These are phyloP conservation scores for Dasyurus viverrinus DNA, from an alignment of 2,113 vertebrate genomes.

Conservation along the genomic window DNA sequence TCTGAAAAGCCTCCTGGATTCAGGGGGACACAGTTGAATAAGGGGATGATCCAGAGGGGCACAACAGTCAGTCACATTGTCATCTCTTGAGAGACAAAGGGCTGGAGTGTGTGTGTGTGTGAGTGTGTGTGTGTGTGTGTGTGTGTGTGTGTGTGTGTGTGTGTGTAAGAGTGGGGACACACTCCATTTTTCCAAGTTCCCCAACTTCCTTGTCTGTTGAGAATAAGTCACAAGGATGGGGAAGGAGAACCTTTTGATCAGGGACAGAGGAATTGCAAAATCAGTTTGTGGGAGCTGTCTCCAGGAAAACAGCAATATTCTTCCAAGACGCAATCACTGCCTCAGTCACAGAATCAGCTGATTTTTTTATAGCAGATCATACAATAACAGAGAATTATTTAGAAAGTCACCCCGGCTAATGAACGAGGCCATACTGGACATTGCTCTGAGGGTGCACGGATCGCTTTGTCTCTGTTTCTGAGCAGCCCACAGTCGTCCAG, in stretches of 20 bases:
- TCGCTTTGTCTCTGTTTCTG: slow-evolving; percentile 53
- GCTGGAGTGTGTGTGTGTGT: neutral
- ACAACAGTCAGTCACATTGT: neutral
- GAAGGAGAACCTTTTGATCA: neutral
- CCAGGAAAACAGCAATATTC: neutral
- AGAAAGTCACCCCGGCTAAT: neutral
- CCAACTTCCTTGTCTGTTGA: neutral
- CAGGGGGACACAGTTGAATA: neutral
- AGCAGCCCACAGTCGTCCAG: slow-evolving; percentile 51
- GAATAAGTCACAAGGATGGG: neutral
- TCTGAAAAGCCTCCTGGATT: neutral
- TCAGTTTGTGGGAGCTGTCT: neutral
- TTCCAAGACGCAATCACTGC: neutral
- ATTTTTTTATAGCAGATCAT: neutral
- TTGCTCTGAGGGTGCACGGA: slow-evolving; percentile 14
- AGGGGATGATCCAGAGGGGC: neutral
- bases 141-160: neutral
- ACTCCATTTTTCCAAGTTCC: neutral
- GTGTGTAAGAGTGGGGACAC: neutral
- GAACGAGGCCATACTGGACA: neutral
- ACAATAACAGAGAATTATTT: neutral
- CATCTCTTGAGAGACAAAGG: neutral
- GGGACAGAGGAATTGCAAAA: fast-evolving
- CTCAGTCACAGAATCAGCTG: neutral
- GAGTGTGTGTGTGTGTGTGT: neutral